Evolutionary conservation across 2,888 invertebrate genomes (phyloP), one percentile per base, ranked within the genome.

Genomic region (Pristionchus japonicus): DNA sequence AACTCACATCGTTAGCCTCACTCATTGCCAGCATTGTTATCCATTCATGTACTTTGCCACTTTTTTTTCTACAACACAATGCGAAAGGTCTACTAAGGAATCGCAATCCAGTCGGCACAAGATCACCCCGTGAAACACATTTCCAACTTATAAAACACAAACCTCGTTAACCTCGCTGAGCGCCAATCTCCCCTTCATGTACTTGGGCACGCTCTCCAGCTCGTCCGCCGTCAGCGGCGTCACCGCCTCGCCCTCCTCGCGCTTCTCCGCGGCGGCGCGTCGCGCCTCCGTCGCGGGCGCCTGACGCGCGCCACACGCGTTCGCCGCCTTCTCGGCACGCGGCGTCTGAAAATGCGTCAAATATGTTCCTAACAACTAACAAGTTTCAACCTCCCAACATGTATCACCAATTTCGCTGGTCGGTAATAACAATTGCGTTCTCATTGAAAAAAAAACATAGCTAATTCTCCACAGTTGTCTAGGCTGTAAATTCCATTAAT

Each of bases 171-270:
- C 83, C 40, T 88, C 88, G 4, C 11, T 40, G 20, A 88, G 64
- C 43, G 88, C 27, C 17, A 88, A 20, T 20, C 88, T 82, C 20
- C 83, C 83, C 88, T 83, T 88, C 88, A 88, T 88, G 83, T 88
- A 88, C 83, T 88, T 88, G 82, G 88, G 88, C 40, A 88, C 67
- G 31, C 9, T 15, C 34, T 87, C 87, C 23, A 77, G 37, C 27
- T 87, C 87, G 6, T 34, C 74, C 23, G 70, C 40, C 31, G 74
- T n/a, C 31, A 82, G 31, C 6, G 49, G 49, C 1, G 82, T 82
- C 67, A 67, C 67, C 27, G 67, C 67, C 34, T 67, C 67, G n/a
- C 67, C 34, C 61, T 61, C 61, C 27, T 61, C 61, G 13, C 23
- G 15, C 52, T 20, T 20, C 7, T 64, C 31, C 23, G 23, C n/a